Evolutionary conservation across 2,113 vertebrate genomes (phyloP).

Genomic region (Myotis yumanensis): DNA sequence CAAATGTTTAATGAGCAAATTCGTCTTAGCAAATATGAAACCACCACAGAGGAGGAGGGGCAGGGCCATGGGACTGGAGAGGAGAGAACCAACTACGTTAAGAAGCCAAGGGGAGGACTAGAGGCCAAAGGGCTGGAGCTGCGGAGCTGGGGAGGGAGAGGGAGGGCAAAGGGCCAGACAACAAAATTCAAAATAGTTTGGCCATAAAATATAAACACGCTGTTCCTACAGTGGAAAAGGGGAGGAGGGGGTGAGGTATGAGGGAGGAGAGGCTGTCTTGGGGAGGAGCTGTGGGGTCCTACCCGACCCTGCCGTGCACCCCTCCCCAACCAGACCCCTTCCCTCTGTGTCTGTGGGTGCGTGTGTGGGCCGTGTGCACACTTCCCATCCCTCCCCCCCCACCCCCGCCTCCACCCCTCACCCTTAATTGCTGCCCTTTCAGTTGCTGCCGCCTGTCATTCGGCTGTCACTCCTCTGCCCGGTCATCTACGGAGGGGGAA

Average conservation of each 20-base stretch:
- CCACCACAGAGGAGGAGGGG: constrained; percentile 71
- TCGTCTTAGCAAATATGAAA: constrained; percentile 84
- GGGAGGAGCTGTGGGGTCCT: constrained; percentile 37
- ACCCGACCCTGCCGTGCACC: constrained; percentile 51
- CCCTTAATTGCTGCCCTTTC: neutral
- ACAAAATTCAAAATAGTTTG: constrained; percentile 76
- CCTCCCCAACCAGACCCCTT: constrained; percentile 11
- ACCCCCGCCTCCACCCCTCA: too few species aligned
- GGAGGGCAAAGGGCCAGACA: constrained; percentile 23
- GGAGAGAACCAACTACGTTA: constrained; percentile 72
- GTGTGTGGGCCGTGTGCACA: constrained; percentile 47
- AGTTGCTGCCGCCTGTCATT: constrained; percentile 69
- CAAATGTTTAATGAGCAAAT: constrained; percentile 83
- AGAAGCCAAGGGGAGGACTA: constrained; percentile 65
- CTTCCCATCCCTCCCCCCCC: neutral
- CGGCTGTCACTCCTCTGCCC: constrained; percentile 75
- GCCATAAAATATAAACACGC: constrained; percentile 82
- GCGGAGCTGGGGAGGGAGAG: constrained; percentile 47
- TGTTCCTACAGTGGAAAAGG: constrained; percentile 62
- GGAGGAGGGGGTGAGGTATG: neutral
- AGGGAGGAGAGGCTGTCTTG: neutral
- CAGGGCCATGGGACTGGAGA: neutral
- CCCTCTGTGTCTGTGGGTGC: constrained; percentile 67
- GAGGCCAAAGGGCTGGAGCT: constrained; percentile 27
- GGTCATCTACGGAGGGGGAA: constrained; percentile 59